Evolutionary conservation across 2,113 vertebrate species (phyloP).

Genomic region (Corythoichthys intestinalis): DNA sequence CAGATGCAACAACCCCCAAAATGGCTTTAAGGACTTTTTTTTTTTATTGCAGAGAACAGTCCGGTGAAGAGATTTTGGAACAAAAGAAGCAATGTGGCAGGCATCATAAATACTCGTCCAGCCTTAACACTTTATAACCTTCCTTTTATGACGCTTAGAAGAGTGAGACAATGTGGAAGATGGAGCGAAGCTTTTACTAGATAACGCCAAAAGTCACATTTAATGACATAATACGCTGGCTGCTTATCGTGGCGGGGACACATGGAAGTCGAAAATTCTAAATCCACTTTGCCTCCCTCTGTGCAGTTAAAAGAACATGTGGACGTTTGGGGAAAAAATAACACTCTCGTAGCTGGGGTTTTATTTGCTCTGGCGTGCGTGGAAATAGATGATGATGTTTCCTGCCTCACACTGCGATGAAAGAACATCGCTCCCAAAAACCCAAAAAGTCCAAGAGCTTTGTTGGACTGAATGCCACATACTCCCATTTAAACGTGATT

Average conservation of each 20-base stretch:
- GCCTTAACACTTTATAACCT: conserved; percentile 20
- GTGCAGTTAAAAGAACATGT: conserved; percentile 16
- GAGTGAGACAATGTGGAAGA: background rate
- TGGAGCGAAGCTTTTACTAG: conserved; percentile 3
- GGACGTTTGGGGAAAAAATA: background rate
- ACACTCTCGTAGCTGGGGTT: background rate
- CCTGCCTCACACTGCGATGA: background rate
- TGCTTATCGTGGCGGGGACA: conserved; percentile 8
- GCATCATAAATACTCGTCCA: conserved; percentile 47
- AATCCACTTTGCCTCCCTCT: conserved; percentile 23
- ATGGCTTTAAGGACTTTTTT: conserved; percentile 30
- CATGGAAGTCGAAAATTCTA: conserved; percentile 2
- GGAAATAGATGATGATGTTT: background rate
- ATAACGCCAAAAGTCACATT: background rate
- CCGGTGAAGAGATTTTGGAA: conserved; percentile 54
- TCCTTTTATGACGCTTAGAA: conserved; percentile 3
- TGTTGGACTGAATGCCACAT: conserved; percentile 1
- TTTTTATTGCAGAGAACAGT: conserved; percentile 71
- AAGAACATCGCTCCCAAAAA: background rate
- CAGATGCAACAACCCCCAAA: background rate
- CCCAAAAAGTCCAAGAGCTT: conserved; percentile 9
- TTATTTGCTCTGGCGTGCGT: background rate
- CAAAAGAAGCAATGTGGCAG: conserved; percentile 54
- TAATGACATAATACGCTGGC: conserved; percentile 2
- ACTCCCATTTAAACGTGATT: conserved; percentile 10